phyloP scores from a whole-genome alignment of 2,888 invertebrate species.

The Tetrapedia diversipes region DNA sequence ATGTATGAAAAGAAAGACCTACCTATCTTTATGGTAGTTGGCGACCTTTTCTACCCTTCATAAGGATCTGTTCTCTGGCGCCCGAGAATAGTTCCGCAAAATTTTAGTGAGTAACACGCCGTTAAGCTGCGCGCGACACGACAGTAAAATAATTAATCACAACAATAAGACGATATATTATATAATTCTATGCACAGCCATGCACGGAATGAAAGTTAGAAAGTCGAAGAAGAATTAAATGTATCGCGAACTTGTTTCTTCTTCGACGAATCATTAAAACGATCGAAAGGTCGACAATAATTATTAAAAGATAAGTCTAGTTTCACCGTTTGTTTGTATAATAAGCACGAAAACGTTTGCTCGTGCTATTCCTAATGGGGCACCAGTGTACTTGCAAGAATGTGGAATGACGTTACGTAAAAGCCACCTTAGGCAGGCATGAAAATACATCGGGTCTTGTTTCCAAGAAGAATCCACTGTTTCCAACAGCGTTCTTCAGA shows the following conservation, averaged over 20 bases:
- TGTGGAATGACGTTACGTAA: conserved; percentile 63
- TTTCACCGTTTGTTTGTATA: conserved; percentile 28
- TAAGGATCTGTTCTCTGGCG: too few species aligned
- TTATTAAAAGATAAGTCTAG: not conserved
- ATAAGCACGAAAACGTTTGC: conserved; percentile 34
- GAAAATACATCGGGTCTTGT: conserved; percentile 58
- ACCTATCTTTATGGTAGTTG: too few species aligned
- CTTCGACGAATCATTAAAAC: not conserved
- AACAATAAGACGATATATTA: too few species aligned
- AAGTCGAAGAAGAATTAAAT: too few species aligned
- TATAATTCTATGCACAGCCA: too few species aligned
- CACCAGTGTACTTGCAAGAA: conserved; percentile 39
- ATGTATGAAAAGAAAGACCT: too few species aligned
- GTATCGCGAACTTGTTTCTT: not conserved
- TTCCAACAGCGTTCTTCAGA: conserved; percentile 24
- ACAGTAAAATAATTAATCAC: too few species aligned
- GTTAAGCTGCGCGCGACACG: too few species aligned
- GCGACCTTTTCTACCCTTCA: too few species aligned
- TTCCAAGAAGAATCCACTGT: conserved; percentile 57
- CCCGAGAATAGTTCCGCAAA: too few species aligned
- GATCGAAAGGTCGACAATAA: not conserved
- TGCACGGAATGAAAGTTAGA: too few species aligned
- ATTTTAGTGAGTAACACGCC: too few species aligned
- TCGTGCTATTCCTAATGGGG: conserved; percentile 34
- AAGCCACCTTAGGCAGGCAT: conserved; percentile 56